phyloP scores from a whole-genome alignment of 2,888 invertebrate genomes.

The Empis livida region DNA sequence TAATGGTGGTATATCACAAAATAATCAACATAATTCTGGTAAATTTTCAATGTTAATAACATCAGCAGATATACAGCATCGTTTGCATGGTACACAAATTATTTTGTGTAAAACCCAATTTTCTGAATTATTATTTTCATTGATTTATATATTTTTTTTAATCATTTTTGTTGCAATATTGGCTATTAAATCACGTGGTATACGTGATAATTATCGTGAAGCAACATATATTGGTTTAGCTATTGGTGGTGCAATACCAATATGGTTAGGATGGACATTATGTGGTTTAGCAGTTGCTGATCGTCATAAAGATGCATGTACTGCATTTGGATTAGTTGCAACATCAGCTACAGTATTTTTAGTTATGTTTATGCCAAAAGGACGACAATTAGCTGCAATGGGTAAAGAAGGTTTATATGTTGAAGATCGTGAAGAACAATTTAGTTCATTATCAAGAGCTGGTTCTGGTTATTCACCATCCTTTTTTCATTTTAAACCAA shows the following conservation, averaged over 20 bases:
- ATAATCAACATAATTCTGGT: neutral
- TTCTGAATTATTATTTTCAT: conserved; percentile 59
- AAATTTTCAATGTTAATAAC: conserved; percentile 16
- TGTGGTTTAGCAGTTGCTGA: conserved; percentile 69
- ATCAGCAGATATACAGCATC: conserved; percentile 24
- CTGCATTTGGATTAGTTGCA: conserved; percentile 78
- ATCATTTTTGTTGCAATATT: conserved; percentile 73
- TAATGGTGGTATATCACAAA: conserved; percentile 8
- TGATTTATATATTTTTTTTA: conserved; percentile 73
- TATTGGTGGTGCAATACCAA: conserved; percentile 71
- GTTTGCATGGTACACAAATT: conserved; percentile 27
- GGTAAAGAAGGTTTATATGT: conserved; percentile 77
- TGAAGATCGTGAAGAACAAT: conserved; percentile 69
- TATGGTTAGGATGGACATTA: conserved; percentile 75
- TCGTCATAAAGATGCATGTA: conserved; percentile 71
- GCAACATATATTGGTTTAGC: conserved; percentile 85
- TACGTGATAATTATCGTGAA: conserved; percentile 87
- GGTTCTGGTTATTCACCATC: conserved; percentile 81
- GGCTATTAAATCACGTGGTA: conserved; percentile 73
- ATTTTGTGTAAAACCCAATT: conserved; percentile 53
- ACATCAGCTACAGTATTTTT: conserved; percentile 77
- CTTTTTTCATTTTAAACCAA: conserved; percentile 86
- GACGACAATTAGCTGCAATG: conserved; percentile 80
- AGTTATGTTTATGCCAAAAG: conserved; percentile 90
- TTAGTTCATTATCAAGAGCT: conserved; percentile 63